phyloP scores from a whole-genome alignment of 2,113 vertebrate species.

The Mystacornis crossleyi region DNA sequence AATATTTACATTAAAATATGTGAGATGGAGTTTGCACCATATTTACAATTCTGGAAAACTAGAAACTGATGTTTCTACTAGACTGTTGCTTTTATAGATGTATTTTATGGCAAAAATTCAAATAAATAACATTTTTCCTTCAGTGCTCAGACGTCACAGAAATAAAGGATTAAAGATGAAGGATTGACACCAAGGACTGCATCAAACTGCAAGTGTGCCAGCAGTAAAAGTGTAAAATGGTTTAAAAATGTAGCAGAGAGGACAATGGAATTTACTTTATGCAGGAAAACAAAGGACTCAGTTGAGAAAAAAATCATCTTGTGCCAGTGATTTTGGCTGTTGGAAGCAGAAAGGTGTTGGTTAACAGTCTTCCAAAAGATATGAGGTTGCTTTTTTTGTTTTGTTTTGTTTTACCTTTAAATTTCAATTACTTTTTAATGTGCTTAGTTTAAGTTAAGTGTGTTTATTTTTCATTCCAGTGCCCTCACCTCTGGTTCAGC shows the following conservation, averaged over 20 bases:
- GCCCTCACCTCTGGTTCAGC: not conserved
- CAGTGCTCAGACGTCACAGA: not conserved
- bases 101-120: not conserved
- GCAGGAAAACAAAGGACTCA: not conserved
- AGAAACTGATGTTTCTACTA: not conserved
- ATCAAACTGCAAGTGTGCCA: not conserved
- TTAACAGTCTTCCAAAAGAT: not conserved
- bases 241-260: not conserved
- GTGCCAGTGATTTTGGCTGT: not conserved
- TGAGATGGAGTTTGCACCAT: not conserved
- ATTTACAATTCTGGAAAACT: not conserved
- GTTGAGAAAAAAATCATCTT: accelerated
- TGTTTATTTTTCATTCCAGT: not conserved
- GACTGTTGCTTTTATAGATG: not conserved
- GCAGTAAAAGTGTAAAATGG: not conserved
- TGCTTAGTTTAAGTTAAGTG: not conserved
- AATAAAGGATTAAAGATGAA: not conserved
- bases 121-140: not conserved
- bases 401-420: not conserved
- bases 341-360: not conserved
- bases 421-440: not conserved
- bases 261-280: not conserved
- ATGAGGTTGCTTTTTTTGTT: not conserved
- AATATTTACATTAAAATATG: not conserved
- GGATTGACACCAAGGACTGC: not conserved